Evolutionary conservation across 2,888 invertebrate species (phyloP).

Genomic region (Nomada ferruginata): DNA sequence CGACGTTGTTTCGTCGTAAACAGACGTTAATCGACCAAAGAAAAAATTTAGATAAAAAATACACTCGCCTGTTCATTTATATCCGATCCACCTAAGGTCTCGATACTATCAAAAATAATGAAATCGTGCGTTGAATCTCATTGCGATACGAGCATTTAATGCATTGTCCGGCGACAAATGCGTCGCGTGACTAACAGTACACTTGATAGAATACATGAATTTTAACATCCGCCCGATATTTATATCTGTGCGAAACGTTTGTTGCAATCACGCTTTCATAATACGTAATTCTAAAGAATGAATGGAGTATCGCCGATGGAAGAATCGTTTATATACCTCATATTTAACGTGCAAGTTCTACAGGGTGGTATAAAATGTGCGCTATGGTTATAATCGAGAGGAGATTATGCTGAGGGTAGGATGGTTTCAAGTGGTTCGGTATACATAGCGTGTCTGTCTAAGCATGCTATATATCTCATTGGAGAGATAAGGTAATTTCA

Average conservation of each 20-base stretch:
- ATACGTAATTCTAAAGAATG: background rate
- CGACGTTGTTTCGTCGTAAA: conserved; percentile 39
- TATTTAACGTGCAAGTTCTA: background rate
- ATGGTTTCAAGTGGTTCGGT: too few species aligned
- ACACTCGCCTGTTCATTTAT: background rate
- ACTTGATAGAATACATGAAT: background rate
- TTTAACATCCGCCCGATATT: background rate
- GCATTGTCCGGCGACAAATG: background rate
- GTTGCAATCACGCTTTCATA: background rate
- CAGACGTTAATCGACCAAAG: conserved; percentile 43
- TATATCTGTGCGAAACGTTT: background rate
- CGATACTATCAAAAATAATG: background rate
- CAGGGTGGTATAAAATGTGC: background rate
- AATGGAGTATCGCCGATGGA: background rate
- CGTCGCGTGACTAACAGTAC: conserved; percentile 29
- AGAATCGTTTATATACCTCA: background rate
- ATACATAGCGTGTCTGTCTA: background rate
- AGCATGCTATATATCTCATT: background rate
- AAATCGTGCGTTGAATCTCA: background rate
- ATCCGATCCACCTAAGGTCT: background rate
- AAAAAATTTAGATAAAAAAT: conserved; percentile 1
- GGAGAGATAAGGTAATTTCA: background rate
- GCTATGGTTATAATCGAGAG: background rate
- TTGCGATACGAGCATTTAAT: background rate
- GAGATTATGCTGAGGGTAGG: background rate